Base-by-base conservation (phyloP, 2,888 invertebrate species). In the Coenonympha arcania region DNA sequence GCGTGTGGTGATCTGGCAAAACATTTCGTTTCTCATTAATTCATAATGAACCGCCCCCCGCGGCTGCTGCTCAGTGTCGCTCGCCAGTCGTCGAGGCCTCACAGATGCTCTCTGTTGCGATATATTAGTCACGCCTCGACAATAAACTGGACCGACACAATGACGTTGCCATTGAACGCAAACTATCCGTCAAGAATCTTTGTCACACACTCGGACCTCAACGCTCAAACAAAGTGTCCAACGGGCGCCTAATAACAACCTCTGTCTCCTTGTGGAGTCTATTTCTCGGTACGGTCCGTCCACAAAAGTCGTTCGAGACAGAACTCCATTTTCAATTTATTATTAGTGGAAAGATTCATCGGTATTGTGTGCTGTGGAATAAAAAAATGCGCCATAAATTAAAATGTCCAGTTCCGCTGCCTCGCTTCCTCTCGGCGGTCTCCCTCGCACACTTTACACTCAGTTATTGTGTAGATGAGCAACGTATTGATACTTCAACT, bases 311-410 rank as follows among this genome's bases (percentile, higher is more conserved):
- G 61, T 72, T 71, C 71, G 68, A 77, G 66, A 65, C 68, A 66
- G 71, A 73, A 69, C 69, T 68, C 77, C 73, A 84, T 86, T 78
- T 79, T 79, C 83, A 82, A 80, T 82, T 77, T 79, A 81, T 80
- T 79, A 80, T 79, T 80, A 82, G 77, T 78, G 71, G 66, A 78
- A 73, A 82, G 82, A 83, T 81, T 79, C 84, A 78, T 84, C 80
- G 77, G 73, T 74, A 76, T 77, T 75, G 70, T 69, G 74, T 73
- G 68, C 64, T 69, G 70, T 67, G 70, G 63, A 66, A 73, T 71
- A 75, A 80, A 82, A 81, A 82, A 81, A 76, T 68, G 64, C 65
- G 69, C 73, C 85, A 83, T 86, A 86, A 86, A 85, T 85, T 85
- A 83, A 80, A 83, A 85, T 71, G 83, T 81, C 79, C 76, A 74